Conservation (phyloP, 2,113 vertebrate genomes). For the human (Homo sapiens) region DNA sequence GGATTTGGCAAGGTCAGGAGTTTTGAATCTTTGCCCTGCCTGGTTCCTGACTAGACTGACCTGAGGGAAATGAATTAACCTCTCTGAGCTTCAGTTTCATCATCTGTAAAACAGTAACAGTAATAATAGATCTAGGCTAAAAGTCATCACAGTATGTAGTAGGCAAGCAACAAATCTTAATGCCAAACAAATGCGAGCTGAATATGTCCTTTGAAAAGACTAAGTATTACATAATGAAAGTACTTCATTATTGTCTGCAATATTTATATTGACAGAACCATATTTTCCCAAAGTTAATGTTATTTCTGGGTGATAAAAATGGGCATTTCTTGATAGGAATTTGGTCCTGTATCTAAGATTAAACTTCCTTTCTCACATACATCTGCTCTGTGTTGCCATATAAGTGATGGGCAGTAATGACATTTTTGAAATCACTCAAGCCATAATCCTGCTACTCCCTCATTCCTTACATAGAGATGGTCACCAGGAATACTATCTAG, state of each 20-base stretch:
- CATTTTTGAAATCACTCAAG: not conserved
- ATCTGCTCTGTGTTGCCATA: not conserved
- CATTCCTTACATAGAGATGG: not conserved
- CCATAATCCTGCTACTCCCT: not conserved
- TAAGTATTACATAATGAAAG: not conserved
- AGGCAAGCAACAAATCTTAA: not conserved
- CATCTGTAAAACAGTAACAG: not conserved
- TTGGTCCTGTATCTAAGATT: not conserved
- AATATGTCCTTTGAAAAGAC: not conserved
- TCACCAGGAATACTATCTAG: not conserved
- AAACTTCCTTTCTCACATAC: not conserved
- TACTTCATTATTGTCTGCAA: not conserved
- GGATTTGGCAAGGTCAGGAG: not conserved
- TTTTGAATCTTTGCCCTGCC: not conserved
- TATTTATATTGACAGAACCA: not conserved
- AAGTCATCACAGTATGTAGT: not conserved
- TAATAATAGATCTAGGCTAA: not conserved
- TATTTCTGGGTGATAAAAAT: slow-evolving; percentile 21
- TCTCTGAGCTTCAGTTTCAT: not conserved
- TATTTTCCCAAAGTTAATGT: not conserved
- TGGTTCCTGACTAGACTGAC: not conserved
- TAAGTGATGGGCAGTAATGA: not conserved
- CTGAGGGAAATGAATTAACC: not conserved
- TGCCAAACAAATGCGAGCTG: not conserved
- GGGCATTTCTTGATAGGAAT: not conserved